These are phyloP conservation scores for Odontesthes bonariensis DNA, from an alignment of 2,113 vertebrate species.

Conservation along the genomic window DNA sequence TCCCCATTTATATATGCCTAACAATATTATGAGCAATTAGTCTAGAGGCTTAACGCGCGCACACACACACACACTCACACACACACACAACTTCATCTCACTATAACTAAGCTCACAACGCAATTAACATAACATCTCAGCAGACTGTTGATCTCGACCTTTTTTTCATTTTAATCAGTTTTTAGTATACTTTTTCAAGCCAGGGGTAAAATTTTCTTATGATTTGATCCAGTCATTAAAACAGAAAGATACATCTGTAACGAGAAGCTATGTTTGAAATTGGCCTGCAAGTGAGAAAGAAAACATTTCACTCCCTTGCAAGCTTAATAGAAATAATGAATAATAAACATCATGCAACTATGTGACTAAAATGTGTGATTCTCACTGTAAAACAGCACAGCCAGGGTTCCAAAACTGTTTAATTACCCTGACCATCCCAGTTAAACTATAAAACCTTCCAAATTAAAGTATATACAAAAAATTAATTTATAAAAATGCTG, in stretches of 20 bases:
- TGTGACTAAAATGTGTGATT: constrained; percentile 18
- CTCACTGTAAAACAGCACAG: constrained; percentile 2
- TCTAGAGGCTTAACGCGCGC: constrained; percentile 13
- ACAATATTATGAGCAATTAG: constrained; percentile 56
- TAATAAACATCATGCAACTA: constrained; percentile 2
- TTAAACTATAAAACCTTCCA: neutral
- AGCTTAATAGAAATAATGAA: constrained; percentile 16
- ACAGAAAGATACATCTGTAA: constrained; percentile 50
- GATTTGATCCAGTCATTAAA: constrained; percentile 52
- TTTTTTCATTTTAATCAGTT: neutral
- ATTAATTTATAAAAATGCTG: neutral
- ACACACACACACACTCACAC: constrained; percentile 5
- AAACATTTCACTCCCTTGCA: constrained; percentile 20
- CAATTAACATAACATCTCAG: constrained; percentile 52
- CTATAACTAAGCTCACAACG: constrained; percentile 14
- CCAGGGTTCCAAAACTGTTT: neutral
- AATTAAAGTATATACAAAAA: neutral
- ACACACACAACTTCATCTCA: constrained; percentile 36
- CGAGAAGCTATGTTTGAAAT: constrained; percentile 18
- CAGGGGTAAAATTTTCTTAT: constrained; percentile 40
- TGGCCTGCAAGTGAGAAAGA: constrained; percentile 21
- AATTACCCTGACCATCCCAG: neutral
- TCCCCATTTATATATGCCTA: constrained; percentile 29
- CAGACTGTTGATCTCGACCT: constrained; percentile 43
- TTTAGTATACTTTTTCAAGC: constrained; percentile 7